Conservation (phyloP, 2,888 invertebrate species). For the Cheilosia urbana region DNA sequence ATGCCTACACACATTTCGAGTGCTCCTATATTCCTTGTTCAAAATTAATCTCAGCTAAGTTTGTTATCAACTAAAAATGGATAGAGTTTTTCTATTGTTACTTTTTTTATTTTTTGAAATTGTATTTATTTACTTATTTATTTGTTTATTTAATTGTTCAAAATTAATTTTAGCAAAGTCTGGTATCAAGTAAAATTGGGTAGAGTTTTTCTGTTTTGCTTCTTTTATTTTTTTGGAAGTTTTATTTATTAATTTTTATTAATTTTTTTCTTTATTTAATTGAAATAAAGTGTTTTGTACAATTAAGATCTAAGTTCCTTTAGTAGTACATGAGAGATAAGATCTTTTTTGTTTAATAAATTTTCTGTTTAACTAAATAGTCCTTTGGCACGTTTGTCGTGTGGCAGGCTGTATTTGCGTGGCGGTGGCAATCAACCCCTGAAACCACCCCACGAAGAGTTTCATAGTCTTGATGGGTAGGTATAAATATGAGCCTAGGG, state of each 20-base stretch:
- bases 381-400: constrained; percentile 8
- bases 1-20: too few species aligned
- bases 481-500: not conserved
- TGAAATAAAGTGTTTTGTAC: too few species aligned
- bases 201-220: not conserved
- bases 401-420: not conserved
- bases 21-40: too few species aligned
- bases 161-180: too few species aligned
- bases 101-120: not conserved
- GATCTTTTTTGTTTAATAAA: not conserved
- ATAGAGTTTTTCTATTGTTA: not conserved
- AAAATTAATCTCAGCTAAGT: too few species aligned
- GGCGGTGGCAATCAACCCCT: not conserved
- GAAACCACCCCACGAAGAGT: not conserved
- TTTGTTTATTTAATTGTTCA: too few species aligned
- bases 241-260: too few species aligned
- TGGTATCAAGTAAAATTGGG: not conserved
- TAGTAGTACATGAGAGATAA: too few species aligned
- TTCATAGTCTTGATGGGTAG: not conserved
- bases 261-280: too few species aligned
- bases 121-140: too few species aligned
- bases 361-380: not conserved
- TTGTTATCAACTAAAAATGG: not conserved
- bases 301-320: too few species aligned
- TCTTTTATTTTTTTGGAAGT: not conserved